These are phyloP conservation scores for Drosophila sechellia DNA, from an alignment of 1,140 invertebrate species.

Conservation along the genomic window DNA sequence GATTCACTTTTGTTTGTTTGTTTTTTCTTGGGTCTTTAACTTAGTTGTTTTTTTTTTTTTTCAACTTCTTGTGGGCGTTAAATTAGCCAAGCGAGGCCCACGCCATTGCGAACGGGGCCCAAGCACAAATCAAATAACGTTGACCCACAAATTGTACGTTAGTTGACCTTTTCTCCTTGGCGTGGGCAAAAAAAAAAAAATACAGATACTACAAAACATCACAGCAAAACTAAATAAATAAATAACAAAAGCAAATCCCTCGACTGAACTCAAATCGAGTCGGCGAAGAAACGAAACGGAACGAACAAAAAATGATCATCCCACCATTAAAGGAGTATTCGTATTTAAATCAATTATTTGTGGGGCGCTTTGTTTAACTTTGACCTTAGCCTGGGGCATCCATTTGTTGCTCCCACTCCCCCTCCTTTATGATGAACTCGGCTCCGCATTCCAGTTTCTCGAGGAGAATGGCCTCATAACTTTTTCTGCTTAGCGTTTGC, in stretches of 20 bases:
- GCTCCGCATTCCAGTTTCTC: conserved; percentile 72
- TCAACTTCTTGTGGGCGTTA: conserved; percentile 67
- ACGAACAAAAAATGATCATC: conserved; percentile 43
- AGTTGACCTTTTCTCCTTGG: conserved; percentile 75
- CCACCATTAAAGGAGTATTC: conserved; percentile 65
- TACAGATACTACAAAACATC: conserved; percentile 13
- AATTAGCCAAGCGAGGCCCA: conserved; percentile 72
- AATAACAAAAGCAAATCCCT: conserved; percentile 32
- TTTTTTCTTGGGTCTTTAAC: conserved; percentile 21
- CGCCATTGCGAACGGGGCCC: conserved; percentile 59
- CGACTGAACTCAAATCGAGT: conserved; percentile 13
- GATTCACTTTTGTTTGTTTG: conserved; percentile 81
- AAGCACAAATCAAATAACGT: conserved; percentile 80
- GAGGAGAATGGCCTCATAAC: conserved; percentile 51
- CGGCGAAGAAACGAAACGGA: conserved; percentile 19
- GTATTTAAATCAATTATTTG: conserved; percentile 84
- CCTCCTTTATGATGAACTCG: conserved; percentile 56
- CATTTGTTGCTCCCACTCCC: conserved; percentile 54
- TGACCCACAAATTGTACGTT: conserved; percentile 83
- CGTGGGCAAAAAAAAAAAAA: conserved; percentile 40
- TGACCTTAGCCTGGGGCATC: conserved; percentile 76
- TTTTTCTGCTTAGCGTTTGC: conserved; percentile 46
- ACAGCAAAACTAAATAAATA: conserved; percentile 16
- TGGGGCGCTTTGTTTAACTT: conserved; percentile 78
- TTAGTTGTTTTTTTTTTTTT: conserved; percentile 25